Evolutionary conservation across 2,888 invertebrate species (phyloP).

Genomic region (Pammene aurita): DNA sequence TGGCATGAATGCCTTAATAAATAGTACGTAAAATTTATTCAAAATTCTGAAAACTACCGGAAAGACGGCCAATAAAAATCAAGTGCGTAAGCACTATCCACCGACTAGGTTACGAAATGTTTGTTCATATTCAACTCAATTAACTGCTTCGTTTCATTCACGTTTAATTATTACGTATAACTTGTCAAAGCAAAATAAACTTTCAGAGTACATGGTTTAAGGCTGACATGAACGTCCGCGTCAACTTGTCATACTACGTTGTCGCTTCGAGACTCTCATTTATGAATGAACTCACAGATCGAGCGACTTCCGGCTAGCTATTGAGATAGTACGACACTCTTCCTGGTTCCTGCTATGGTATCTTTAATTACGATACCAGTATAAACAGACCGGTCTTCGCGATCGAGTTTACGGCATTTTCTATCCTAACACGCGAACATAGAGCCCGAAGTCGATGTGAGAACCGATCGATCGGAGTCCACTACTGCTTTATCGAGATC

Average conservation of each 20-base stretch:
- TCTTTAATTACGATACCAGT: conserved; percentile 79
- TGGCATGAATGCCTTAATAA: not conserved
- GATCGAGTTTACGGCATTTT: conserved; percentile 47
- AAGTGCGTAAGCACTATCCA: conserved; percentile 47
- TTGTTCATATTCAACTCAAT: conserved; percentile 78
- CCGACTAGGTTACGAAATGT: conserved; percentile 65
- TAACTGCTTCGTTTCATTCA: conserved; percentile 79
- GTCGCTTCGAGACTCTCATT: conserved; percentile 72
- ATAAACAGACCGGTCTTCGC: conserved; percentile 65
- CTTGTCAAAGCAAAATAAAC: conserved; percentile 59
- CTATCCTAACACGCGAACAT: conserved; percentile 52
- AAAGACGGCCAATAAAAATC: conserved; percentile 54
- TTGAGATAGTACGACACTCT: conserved; percentile 83
- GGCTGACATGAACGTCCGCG: conserved; percentile 58
- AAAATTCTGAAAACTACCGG: conserved; percentile 39
- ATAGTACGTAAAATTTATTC: not conserved
- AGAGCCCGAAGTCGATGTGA: conserved; percentile 60
- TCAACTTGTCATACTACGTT: conserved; percentile 75
- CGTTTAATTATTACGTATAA: conserved; percentile 69
- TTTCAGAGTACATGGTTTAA: conserved; percentile 61
- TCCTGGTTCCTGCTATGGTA: conserved; percentile 83
- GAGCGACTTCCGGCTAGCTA: conserved; percentile 82
- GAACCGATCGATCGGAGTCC: conserved; percentile 64
- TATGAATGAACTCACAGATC: conserved; percentile 83
- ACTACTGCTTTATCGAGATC: conserved; percentile 76